Evolutionary conservation across 2,888 invertebrate genomes (phyloP), one percentile per base, ranked within the genome.

Genomic region (Nephrocerus scutellatus): DNA sequence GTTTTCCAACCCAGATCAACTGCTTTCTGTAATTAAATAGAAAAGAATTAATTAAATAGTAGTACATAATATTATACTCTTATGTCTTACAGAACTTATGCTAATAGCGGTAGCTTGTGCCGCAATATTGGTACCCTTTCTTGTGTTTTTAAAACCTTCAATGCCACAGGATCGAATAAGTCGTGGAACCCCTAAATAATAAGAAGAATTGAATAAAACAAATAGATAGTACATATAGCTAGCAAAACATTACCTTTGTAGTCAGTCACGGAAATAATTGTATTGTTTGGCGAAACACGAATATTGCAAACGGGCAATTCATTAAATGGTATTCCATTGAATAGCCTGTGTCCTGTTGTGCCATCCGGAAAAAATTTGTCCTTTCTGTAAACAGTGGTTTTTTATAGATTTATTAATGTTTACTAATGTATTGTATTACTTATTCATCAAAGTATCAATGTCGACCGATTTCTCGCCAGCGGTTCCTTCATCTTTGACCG

Each of bases 61-160:
- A 42, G 35, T 41, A 38, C 34, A 22, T 28, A 36, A 21, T 20
- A 35, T 28, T 21, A 25, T 8, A 30, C 8, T 19, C 24, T 22
- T 8, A 20, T 20, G 47, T 68, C 76, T 73, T 72, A 89, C 89
- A 41, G 72, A 70, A 49, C 84, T 83, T 52, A 92, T 70, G 41
- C 74, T 79, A 37, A 92, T 79, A 16, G 89, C 95, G 16, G 93
- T 88, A 9, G 93, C 87, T 70, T 97, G 95, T 3, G 93, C 96
- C 24, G 96, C 96, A 56, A 96, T 84, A 62, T 92, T 95, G 5
- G 96, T 96, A 45, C 95, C 95, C 68, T 96, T 96, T 52, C 84
- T 81, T 0, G 92, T 82, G 65, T 95, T 89, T 69, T 91, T 93
- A 59, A 93, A 97, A 5, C 96, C 96, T 64, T 95, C 95, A 53